Conservation (phyloP, 2,797 vertebrate genomes). For the Anguilla obscura region DNA sequence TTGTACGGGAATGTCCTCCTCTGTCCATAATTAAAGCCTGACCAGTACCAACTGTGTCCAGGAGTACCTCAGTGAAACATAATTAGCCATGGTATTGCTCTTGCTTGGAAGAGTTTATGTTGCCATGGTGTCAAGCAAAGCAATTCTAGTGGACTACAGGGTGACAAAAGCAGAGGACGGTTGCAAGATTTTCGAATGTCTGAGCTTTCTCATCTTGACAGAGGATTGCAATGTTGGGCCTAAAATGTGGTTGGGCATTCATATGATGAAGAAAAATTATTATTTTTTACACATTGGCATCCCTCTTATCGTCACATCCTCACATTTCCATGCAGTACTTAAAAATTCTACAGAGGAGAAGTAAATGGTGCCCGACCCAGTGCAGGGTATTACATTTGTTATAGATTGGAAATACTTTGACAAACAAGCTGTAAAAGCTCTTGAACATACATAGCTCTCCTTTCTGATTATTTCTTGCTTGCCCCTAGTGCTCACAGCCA, state of each 20-base stretch:
- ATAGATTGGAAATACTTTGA: not conserved
- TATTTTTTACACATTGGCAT: not conserved
- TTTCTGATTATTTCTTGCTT: not conserved
- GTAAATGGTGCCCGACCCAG: not conserved
- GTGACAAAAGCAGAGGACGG: not conserved
- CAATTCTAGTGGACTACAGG: not conserved
- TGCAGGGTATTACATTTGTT: not conserved
- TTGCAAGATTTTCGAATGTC: not conserved
- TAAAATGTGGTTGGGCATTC: not conserved
- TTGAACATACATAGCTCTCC: not conserved
- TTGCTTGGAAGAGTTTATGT: too few relatives aligned
- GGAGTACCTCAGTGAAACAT: too few relatives aligned
- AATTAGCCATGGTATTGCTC: too few relatives aligned
- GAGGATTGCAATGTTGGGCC: not conserved
- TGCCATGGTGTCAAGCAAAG: not conserved
- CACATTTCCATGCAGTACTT: too few relatives aligned
- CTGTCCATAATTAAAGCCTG: too few relatives aligned
- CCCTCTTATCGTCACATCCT: too few relatives aligned
- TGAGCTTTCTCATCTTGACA: too few relatives aligned
- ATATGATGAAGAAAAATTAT: not conserved
- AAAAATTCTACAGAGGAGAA: too few relatives aligned
- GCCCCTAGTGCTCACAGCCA: slow-evolving; percentile 93
- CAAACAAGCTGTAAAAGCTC: not conserved
- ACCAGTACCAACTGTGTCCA: too few relatives aligned
- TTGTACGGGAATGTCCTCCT: too few relatives aligned